Evolutionary conservation across 2,888 invertebrate species (phyloP).

Genomic region (Timema podura): DNA sequence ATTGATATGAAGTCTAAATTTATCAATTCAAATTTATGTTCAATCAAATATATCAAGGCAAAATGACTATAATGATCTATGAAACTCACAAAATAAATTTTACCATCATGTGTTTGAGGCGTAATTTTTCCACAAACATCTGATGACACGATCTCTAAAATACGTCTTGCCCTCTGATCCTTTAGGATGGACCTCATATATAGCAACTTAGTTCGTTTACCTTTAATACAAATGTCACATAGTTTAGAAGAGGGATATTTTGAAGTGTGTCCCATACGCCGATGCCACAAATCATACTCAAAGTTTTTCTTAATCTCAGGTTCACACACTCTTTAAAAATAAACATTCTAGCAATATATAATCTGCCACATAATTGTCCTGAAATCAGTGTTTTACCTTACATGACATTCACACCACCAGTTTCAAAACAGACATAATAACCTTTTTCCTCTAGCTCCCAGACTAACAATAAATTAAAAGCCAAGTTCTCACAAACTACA

Average conservation of each 20-base stretch:
- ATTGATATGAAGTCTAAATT: background rate
- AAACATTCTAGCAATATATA: background rate
- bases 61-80: background rate
- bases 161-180: background rate
- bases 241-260: background rate
- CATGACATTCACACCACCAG: background rate
- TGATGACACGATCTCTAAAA: background rate
- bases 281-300: background rate
- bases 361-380: background rate
- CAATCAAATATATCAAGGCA: background rate
- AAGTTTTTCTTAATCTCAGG: background rate
- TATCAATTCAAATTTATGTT: background rate
- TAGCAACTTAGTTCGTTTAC: background rate
- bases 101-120: constrained; percentile 2
- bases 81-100: background rate
- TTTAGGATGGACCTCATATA: background rate
- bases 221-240: background rate
- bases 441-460: background rate
- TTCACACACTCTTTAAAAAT: background rate
- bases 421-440: background rate
- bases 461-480: background rate
- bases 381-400: background rate
- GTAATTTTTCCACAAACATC: background rate
- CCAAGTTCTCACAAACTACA: constrained; percentile 1
- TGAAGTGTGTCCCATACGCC: background rate